Conservation (phyloP, 2,888 invertebrate species). For the Luperina testacea region DNA sequence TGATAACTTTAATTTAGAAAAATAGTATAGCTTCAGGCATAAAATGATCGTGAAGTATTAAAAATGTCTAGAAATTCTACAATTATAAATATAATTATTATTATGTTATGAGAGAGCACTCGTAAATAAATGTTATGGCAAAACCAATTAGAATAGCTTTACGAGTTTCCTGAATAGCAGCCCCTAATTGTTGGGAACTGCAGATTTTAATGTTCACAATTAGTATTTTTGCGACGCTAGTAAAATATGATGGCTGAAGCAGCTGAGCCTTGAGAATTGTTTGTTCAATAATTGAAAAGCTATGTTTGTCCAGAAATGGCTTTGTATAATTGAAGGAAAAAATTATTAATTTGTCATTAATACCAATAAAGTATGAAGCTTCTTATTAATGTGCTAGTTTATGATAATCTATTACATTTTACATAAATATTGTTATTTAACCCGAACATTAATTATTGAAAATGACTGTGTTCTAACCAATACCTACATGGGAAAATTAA, state of each 20-base stretch:
- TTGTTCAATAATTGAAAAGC: constrained; percentile 35
- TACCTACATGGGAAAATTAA: too few relatives aligned
- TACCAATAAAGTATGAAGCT: background rate
- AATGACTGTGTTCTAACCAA: background rate
- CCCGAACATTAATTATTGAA: background rate
- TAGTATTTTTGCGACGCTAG: constrained; percentile 38
- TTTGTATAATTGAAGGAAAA: background rate
- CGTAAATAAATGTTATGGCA: constrained; percentile 41
- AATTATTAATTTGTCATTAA: background rate
- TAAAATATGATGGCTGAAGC: constrained; percentile 40
- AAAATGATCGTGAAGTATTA: constrained; percentile 5
- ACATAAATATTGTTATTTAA: background rate
- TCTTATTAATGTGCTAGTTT: background rate
- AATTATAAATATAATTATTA: background rate
- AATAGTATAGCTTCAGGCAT: constrained; percentile 11
- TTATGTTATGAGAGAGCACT: constrained; percentile 9
- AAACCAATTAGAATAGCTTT: constrained; percentile 51
- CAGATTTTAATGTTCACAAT: constrained; percentile 32
- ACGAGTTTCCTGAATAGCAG: constrained; percentile 41
- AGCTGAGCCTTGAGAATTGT: constrained; percentile 14
- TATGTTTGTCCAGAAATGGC: constrained; percentile 8
- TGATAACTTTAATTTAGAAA: constrained; percentile 14
- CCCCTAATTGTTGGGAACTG: constrained; percentile 37
- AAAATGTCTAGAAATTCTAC: background rate
- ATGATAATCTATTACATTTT: background rate